Evolutionary conservation across 2,113 vertebrate species (phyloP).

Genomic region (Vulpes ferrilata): DNA sequence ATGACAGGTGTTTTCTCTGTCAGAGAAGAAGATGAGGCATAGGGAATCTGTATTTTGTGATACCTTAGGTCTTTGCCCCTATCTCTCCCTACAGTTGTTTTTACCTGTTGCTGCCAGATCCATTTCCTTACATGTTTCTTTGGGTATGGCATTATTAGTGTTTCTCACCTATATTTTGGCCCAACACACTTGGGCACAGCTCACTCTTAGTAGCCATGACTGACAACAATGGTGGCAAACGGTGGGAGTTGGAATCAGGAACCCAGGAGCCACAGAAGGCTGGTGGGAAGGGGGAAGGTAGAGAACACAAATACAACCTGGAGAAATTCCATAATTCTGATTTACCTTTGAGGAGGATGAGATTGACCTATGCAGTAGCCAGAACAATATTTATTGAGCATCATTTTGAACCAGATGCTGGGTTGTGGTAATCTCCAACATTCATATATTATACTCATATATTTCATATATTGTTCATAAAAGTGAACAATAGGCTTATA

Average conservation of each 20-base stretch:
- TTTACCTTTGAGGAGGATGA: neutral
- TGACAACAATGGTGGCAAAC: neutral
- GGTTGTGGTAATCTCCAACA: neutral
- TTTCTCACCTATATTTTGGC: neutral
- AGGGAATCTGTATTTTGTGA: neutral
- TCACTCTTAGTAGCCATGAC: neutral
- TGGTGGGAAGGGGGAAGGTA: neutral
- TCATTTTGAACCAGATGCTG: neutral
- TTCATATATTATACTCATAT: neutral
- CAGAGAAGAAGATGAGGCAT: slow-evolving; percentile 3
- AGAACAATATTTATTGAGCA: neutral
- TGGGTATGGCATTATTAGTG: neutral
- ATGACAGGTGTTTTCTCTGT: neutral
- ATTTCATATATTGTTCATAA: neutral
- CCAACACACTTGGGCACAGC: neutral
- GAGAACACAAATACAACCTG: neutral
- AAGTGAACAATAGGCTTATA: neutral
- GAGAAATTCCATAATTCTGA: neutral
- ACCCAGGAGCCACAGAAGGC: fast-evolving
- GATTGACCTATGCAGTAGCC: neutral
- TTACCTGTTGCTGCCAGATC: neutral
- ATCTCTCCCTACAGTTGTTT: neutral
- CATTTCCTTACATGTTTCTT: neutral
- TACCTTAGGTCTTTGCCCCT: neutral
- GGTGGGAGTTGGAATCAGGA: neutral